Evolutionary conservation across 1,140 invertebrate genomes (phyloP), one percentile per base, ranked within the genome.

Genomic region (Eufriesea mexicana): DNA sequence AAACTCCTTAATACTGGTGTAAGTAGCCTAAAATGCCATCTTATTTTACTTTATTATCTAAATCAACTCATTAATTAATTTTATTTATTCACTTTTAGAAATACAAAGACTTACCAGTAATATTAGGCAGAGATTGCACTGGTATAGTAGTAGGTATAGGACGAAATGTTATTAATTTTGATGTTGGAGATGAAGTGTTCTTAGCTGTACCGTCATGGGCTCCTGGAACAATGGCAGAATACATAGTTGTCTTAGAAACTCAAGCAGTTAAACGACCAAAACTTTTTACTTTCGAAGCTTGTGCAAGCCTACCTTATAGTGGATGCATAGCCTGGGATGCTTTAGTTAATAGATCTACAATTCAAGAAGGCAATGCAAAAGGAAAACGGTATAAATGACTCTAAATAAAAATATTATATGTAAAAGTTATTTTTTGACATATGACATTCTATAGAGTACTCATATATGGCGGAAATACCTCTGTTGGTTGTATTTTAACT

Each of bases 281-380:
- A 85, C 94, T 94, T 76, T 92, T 97, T 28, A 95, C 94, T 59
- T 97, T 96, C 89, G 96, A 97, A 91, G 95, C 96, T 66, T 96
- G 96, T 45, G 96, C 96, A 2, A 95, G 96, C 76, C 90, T 98
- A 51, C 96, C 97, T 8, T 97, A 97, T 87, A 96, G 95, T 67
- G 96, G 96, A 10, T 95, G 95, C 77, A 94, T 96, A n/a, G 96
- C 95, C 2, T 96, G 96, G 95, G 94, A 96, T 87, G 96, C 96
- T 35, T 91, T 97, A 8, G 93, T 96, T 61, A 94, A 95, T 85
- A 93, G 93, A 86, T 95, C 95, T 73, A 88, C 93, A 12, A 94
- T 96, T 73, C 94, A 95, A 85, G 92, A 95, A 85, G 90, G 93
- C 67, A 95, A 95, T 88, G 95, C 95, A 14, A 90, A 93, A 87